These are phyloP conservation scores for Acanthosoma haemorrhoidale DNA, from an alignment of 2,888 invertebrate species.

Conservation along the genomic window DNA sequence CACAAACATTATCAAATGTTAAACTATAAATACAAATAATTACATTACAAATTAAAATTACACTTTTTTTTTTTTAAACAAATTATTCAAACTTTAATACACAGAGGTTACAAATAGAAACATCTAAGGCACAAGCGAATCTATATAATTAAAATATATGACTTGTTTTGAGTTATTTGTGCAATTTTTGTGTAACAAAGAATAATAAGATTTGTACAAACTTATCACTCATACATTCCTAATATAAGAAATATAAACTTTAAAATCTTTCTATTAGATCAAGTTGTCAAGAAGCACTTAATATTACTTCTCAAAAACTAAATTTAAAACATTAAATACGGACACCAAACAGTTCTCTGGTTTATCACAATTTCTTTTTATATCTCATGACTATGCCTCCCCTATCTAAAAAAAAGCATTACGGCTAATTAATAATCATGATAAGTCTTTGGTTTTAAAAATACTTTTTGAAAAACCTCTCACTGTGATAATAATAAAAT, in stretches of 20 bases:
- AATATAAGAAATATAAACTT: slow-evolving; percentile 4
- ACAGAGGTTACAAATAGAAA: neutral
- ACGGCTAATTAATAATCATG: slow-evolving; percentile 5
- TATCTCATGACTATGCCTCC: neutral
- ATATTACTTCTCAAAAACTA: neutral
- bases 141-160: slow-evolving; percentile 12
- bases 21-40: neutral
- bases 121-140: slow-evolving; percentile 13
- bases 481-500: neutral
- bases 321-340: neutral
- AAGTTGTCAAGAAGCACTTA: slow-evolving; percentile 4
- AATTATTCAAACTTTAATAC: neutral
- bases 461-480: slow-evolving; percentile 6
- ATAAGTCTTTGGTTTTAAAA: slow-evolving; percentile 25
- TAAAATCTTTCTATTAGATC: neutral
- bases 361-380: neutral
- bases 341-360: neutral
- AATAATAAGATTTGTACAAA: slow-evolving; percentile 10
- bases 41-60: neutral
- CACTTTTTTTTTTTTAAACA: neutral
- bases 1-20: neutral
- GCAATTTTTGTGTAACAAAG: neutral
- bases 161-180: neutral
- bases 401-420: neutral
- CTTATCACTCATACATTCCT: neutral